A percentile compares a stretch with the other conserved stretches of the same genome.
Evolutionary conservation across 1,140 invertebrate species (phyloP).

Genomic region (Ostrea denselamellosa): DNA sequence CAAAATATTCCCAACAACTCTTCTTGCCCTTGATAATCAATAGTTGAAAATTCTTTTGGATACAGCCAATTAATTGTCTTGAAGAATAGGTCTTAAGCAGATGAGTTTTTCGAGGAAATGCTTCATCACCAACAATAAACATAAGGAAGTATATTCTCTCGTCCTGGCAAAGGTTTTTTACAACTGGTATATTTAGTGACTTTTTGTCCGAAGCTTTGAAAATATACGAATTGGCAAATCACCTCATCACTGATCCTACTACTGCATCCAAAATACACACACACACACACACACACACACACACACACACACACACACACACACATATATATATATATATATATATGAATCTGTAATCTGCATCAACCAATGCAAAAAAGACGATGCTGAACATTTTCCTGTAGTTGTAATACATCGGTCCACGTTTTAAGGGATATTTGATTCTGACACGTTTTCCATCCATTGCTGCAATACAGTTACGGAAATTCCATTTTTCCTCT

Average conservation of each 20-base stretch:
- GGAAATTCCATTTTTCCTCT: slow-evolving; percentile 74
- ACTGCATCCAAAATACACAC: slow-evolving; percentile 72
- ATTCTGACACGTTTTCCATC: slow-evolving; percentile 79
- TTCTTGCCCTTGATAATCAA: slow-evolving; percentile 71
- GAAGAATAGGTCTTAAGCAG: slow-evolving; percentile 78
- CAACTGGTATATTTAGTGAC: neutral
- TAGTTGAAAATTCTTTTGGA: slow-evolving; percentile 80
- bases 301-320: no score
- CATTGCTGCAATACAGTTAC: slow-evolving; percentile 76
- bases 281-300: no score
- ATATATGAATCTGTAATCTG: slow-evolving; percentile 76
- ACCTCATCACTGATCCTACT: slow-evolving; percentile 49
- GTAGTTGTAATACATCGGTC: slow-evolving; percentile 75
- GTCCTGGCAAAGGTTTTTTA: slow-evolving; percentile 53
- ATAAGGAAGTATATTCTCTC: slow-evolving; percentile 66
- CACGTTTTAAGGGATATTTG: slow-evolving; percentile 67
- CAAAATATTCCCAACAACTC: slow-evolving; percentile 61
- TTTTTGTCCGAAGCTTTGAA: neutral
- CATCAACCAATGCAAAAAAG: slow-evolving; percentile 74
- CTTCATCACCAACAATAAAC: slow-evolving; percentile 80
- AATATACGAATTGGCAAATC: slow-evolving; percentile 29
- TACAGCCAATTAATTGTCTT: slow-evolving; percentile 65
- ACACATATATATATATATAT: no score
- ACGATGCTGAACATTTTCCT: slow-evolving; percentile 73
- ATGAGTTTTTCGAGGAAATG: slow-evolving; percentile 77